phyloP scores from a whole-genome alignment of 2,113 vertebrate species.

The Fukomys damarensis region DNA sequence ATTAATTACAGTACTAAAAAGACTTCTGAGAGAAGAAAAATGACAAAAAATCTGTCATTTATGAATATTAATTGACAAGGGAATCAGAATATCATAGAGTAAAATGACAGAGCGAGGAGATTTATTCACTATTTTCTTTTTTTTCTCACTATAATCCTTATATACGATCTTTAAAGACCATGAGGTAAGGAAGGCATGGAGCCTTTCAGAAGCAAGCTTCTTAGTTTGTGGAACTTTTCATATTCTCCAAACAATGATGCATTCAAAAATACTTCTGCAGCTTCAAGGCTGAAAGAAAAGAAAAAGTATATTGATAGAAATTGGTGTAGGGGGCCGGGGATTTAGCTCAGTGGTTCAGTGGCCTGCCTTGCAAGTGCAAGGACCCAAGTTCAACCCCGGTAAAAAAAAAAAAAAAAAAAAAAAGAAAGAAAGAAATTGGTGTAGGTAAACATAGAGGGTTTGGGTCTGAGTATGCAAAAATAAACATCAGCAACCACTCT shows the following conservation, averaged over 20 bases:
- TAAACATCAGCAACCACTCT: no score
- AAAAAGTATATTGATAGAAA: background rate
- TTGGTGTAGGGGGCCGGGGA: rapidly evolving
- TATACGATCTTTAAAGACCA: background rate
- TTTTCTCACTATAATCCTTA: background rate
- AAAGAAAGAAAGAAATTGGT: background rate
- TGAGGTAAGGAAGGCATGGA: rapidly evolving
- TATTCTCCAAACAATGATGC: background rate
- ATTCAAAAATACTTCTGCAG: background rate
- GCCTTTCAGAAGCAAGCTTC: background rate
- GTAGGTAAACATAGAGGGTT: no score
- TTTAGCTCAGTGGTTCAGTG: no score
- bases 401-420: no score
- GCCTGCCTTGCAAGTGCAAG: no score
- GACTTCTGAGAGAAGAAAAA: background rate
- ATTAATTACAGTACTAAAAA: background rate
- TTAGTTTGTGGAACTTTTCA: background rate
- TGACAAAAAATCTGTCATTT: background rate
- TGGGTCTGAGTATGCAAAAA: background rate
- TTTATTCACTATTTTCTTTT: background rate
- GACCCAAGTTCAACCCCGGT: no score
- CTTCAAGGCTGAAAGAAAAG: background rate
- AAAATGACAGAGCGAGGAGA: background rate
- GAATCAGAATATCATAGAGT: background rate
- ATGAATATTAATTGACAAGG: background rate